Evolutionary conservation across 2,888 invertebrate genomes (phyloP), one percentile per base, ranked within the genome.

Genomic region (Catotricha subobsoleta): DNA sequence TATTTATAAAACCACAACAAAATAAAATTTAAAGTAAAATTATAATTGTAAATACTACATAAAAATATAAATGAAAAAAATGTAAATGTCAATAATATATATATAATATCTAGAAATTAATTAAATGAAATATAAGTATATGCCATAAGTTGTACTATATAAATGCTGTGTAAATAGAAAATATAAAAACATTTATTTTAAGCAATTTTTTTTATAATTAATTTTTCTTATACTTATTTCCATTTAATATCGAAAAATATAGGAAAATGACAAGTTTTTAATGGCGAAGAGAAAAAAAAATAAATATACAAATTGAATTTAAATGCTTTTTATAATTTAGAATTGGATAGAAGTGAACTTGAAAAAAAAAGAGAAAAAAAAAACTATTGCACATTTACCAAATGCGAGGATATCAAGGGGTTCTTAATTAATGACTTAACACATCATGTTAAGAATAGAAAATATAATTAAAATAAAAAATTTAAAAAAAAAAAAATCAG

Each of bases 401-500:
- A 12, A 21, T 8, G 16, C 28, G 38, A 38, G 16, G 29, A 29
- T 20, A 29, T 39, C 39, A 18, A 39, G 29, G 30, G 39, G 35
- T 23, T 27, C n/a, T 19, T 20, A 23, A n/a, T 16, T 34, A 33
- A 40, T 34, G 15, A 31, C 6, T 28, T 10, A 30, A 30, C 5
- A 30, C 7, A 30, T 10, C 7, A 30, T 10, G n/a, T 10, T 9
- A 30, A 10, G 6, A 30, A n/a, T 10, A 30, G 20, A 31, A 15
- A n/a, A 30, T 18, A 33, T 19, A 39, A 39, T n/a, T n/a, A n/a
- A 25, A 25, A 25, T 8, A 6, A 25, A 25, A 25, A 25, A 25
- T 8, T 25, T 25, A 25, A 8, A 8, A 25, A 25, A 25, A 6
- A 8, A 25, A 25, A 25, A 8, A 25, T 8, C 10, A 25, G 10